A percentile compares a stretch with the other conserved stretches of the same genome.
Evolutionary conservation across 1,140 invertebrate genomes (phyloP).

Genomic region (Aricia agestis): DNA sequence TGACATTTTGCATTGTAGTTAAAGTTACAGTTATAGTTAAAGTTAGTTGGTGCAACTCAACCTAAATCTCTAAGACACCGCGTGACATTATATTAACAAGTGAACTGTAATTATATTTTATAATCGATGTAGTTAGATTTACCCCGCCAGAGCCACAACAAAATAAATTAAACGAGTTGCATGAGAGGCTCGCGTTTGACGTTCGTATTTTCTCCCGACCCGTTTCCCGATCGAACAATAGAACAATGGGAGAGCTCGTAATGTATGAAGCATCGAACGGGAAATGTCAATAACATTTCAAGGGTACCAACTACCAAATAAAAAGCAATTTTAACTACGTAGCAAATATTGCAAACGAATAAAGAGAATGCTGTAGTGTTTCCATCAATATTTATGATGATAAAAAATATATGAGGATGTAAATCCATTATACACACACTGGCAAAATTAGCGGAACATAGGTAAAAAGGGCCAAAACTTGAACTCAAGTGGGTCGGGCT

Average conservation of each 20-base stretch:
- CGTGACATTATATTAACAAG: no score
- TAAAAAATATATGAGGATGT: no score
- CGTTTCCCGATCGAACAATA: background rate
- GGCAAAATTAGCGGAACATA: no score
- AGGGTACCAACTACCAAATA: background rate
- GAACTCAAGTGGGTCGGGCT: no score
- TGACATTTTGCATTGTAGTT: no score
- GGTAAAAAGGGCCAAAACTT: no score
- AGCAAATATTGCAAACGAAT: background rate
- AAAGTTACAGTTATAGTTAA: no score
- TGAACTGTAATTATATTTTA: no score
- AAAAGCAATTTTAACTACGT: background rate
- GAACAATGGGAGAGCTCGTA: background rate
- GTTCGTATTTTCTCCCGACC: background rate
- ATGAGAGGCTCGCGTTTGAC: background rate
- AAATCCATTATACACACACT: no score
- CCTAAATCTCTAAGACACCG: no score
- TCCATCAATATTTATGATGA: background rate
- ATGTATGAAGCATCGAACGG: background rate
- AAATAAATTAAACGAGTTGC: background rate
- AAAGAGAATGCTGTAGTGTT: background rate
- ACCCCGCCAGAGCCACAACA: background rate
- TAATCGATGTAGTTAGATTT: background rate
- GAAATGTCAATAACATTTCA: conserved; percentile 3
- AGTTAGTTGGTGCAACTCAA: no score